phyloP scores from a whole-genome alignment of 2,888 invertebrate genomes.

The Hirtodrosophila cameraria region DNA sequence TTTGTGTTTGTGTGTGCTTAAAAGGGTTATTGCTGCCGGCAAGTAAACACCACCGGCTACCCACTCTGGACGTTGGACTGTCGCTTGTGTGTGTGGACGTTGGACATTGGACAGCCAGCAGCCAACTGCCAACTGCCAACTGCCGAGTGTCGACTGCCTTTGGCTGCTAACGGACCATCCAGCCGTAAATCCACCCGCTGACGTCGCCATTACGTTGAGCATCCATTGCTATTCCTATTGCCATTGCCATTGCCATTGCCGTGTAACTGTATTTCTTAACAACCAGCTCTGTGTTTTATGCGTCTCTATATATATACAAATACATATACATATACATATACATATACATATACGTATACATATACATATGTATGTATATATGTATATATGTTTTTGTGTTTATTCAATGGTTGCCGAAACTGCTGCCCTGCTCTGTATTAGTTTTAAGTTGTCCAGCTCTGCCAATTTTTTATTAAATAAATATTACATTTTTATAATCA shows the following conservation, averaged over 20 bases:
- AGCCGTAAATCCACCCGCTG: constrained; percentile 72
- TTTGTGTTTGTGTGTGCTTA: constrained; percentile 26
- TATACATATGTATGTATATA: background rate
- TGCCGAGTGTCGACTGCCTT: constrained; percentile 38
- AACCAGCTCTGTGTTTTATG: constrained; percentile 25
- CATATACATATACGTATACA: background rate
- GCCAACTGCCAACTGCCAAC: constrained; percentile 32
- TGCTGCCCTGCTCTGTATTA: constrained; percentile 29
- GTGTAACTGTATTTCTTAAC: constrained; percentile 42
- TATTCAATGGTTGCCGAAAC: constrained; percentile 31
- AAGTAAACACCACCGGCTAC: constrained; percentile 81
- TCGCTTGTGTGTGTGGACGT: constrained; percentile 35
- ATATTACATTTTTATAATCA: no score
- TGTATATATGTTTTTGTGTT: constrained; percentile 7
- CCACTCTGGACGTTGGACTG: constrained; percentile 32
- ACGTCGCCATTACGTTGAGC: constrained; percentile 62
- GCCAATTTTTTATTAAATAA: constrained; percentile 19
- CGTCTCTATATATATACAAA: constrained; percentile 10
- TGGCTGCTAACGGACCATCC: constrained; percentile 55
- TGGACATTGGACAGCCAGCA: constrained; percentile 29
- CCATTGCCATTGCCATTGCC: constrained; percentile 36
- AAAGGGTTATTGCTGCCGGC: constrained; percentile 82
- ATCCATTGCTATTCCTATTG: constrained; percentile 47
- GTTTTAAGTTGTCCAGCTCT: constrained; percentile 33
- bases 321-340: background rate